Evolutionary conservation across 2,888 invertebrate genomes (phyloP).

Genomic region (Scaptomyza flava): DNA sequence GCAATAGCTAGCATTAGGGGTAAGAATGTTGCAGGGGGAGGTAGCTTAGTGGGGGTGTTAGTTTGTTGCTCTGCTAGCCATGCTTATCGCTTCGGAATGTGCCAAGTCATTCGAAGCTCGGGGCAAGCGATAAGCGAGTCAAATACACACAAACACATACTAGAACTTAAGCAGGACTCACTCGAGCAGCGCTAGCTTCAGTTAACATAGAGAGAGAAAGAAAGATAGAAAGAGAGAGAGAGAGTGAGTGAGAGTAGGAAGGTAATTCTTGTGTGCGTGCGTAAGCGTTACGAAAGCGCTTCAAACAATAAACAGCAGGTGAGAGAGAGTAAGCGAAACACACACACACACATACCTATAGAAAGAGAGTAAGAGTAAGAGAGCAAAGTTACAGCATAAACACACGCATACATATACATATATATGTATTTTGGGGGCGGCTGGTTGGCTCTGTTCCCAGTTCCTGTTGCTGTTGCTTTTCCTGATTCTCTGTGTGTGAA

Average conservation of each 20-base stretch:
- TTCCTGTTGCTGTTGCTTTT: constrained; percentile 24
- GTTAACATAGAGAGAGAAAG: background rate
- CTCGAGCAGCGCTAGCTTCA: constrained; percentile 29
- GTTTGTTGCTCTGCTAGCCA: constrained; percentile 41
- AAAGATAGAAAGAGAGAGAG: too few relatives aligned
- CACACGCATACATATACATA: background rate
- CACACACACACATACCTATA: constrained; percentile 1
- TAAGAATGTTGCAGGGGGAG: too few relatives aligned
- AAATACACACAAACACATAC: constrained; percentile 17
- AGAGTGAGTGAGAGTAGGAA: background rate
- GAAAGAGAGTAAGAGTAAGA: background rate
- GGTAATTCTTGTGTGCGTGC: constrained; percentile 41
- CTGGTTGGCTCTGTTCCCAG: constrained; percentile 22
- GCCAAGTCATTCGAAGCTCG: constrained; percentile 79
- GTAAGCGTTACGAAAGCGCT: constrained; percentile 52
- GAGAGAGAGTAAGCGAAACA: constrained; percentile 3
- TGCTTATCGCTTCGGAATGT: constrained; percentile 76
- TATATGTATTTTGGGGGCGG: constrained; percentile 25
- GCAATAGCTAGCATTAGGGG: constrained; percentile 15
- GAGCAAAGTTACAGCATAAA: background rate
- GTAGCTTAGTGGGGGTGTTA: background rate
- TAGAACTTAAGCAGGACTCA: constrained; percentile 32
- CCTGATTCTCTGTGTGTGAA: constrained; percentile 8
- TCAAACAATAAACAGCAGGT: constrained; percentile 51
- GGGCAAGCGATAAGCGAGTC: constrained; percentile 58